Conservation (phyloP, 1,140 invertebrate genomes). For the Diorhabda sublineata region DNA sequence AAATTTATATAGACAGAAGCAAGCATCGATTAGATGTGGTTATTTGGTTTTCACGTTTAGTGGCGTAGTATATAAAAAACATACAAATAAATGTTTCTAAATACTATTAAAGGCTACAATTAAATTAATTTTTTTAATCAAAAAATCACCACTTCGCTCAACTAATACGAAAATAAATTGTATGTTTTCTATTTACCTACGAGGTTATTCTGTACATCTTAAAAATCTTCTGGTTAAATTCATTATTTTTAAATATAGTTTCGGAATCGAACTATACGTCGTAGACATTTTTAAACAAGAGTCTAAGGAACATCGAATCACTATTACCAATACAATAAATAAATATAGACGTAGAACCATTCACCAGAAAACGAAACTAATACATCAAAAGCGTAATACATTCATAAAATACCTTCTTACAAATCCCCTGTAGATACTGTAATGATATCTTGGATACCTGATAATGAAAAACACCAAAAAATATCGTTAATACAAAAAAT, state of each 20-base stretch:
- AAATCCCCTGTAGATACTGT: conserved; percentile 17
- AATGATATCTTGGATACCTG: conserved; percentile 21
- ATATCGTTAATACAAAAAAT: conserved; percentile 7
- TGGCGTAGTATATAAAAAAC: too few species aligned
- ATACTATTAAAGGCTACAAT: neutral
- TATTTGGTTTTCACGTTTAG: too few species aligned
- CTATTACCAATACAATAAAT: neutral
- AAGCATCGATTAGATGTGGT: too few species aligned
- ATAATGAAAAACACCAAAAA: conserved; percentile 8
- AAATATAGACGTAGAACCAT: conserved; percentile 1
- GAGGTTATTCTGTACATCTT: neutral
- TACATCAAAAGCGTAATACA: conserved; percentile 18
- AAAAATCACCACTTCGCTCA: neutral
- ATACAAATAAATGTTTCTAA: too few species aligned
- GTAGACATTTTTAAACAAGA: neutral
- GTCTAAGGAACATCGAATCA: neutral
- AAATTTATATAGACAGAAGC: too few species aligned
- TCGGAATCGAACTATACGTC: neutral
- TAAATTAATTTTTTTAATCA: neutral
- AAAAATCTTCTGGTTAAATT: neutral
- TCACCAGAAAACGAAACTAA: conserved; percentile 7
- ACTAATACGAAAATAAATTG: neutral
- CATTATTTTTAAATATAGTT: neutral
- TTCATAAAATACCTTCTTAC: conserved; percentile 19
- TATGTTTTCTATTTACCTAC: neutral